These are phyloP conservation scores for Papilio polyxenes DNA, from an alignment of 1,140 invertebrate genomes.

Conservation along the genomic window DNA sequence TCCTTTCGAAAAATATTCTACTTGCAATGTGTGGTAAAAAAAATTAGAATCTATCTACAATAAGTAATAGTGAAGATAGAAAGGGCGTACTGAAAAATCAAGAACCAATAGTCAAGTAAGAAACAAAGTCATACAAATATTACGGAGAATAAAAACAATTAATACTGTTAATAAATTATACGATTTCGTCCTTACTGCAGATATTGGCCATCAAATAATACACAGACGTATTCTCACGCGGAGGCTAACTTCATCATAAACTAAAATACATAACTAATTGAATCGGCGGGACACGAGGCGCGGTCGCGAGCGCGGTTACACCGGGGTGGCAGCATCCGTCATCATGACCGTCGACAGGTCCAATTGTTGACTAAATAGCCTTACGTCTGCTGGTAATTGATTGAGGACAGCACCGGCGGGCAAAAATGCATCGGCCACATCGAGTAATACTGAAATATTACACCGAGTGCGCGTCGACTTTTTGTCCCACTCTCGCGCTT, in stretches of 20 bases:
- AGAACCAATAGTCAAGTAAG: no score
- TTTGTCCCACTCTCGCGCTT: constrained; percentile 9
- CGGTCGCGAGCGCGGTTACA: constrained; percentile 32
- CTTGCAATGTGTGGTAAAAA: background rate
- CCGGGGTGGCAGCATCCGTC: constrained; percentile 65
- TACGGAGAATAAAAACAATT: no score
- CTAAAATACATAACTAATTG: constrained; percentile 52
- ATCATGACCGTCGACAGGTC: constrained; percentile 60
- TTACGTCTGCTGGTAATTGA: constrained; percentile 46
- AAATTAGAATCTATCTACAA: background rate
- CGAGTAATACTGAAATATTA: constrained; percentile 17
- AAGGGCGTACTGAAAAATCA: no score
- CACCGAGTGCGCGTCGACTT: constrained; percentile 6
- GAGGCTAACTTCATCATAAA: background rate
- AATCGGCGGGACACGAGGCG: constrained; percentile 59
- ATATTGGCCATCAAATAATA: background rate
- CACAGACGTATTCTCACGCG: background rate
- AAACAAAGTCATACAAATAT: no score
- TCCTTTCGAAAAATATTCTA: background rate
- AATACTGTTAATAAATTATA: no score
- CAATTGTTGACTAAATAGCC: constrained; percentile 63
- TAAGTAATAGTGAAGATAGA: background rate
- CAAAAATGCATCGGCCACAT: constrained; percentile 14
- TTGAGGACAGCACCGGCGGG: constrained; percentile 24
- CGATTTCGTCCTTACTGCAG: no score